A percentile compares a stretch with the other conserved stretches of the same genome.
These are phyloP conservation scores for Eudasyphora cyanicolor DNA, from an alignment of 2,888 invertebrate species.

Conservation along the genomic window DNA sequence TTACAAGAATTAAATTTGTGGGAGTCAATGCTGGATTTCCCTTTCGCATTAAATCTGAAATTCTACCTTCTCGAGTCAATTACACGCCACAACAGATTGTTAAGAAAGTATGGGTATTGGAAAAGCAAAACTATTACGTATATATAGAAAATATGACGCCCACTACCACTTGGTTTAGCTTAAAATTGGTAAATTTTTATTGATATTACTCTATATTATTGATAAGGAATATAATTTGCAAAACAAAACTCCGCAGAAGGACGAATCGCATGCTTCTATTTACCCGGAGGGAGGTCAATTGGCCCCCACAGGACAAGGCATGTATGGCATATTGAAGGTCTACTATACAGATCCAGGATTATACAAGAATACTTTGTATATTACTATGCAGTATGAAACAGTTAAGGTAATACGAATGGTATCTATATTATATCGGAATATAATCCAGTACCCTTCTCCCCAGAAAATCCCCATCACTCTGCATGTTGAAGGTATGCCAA, in stretches of 20 bases:
- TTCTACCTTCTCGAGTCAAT: slow-evolving; percentile 71
- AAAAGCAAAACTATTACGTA: slow-evolving; percentile 67
- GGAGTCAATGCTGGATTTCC: slow-evolving; percentile 70
- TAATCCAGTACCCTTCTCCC: too few species aligned
- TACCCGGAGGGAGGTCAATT: slow-evolving; percentile 72
- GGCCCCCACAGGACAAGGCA: slow-evolving; percentile 70
- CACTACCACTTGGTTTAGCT: slow-evolving; percentile 71
- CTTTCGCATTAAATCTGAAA: slow-evolving; percentile 71
- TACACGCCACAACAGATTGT: slow-evolving; percentile 66
- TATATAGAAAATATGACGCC: slow-evolving; percentile 74
- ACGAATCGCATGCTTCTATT: slow-evolving; percentile 66
- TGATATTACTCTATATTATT: neutral
- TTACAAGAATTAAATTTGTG: slow-evolving; percentile 71
- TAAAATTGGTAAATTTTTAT: slow-evolving; percentile 69
- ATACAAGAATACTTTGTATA: slow-evolving; percentile 71
- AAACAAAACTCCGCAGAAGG: slow-evolving; percentile 39
- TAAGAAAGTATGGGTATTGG: slow-evolving; percentile 68
- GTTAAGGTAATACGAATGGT: slow-evolving; percentile 65
- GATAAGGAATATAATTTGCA: neutral
- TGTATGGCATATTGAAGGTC: slow-evolving; percentile 70
- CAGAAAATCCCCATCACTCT: slow-evolving; percentile 73
- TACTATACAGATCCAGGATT: slow-evolving; percentile 73
- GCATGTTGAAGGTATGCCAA: slow-evolving; percentile 73
- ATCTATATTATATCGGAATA: too few species aligned
- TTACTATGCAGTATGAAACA: slow-evolving; percentile 70